phyloP scores from a whole-genome alignment of 1,140 invertebrate genomes.

The Thereuonema tuberculata region DNA sequence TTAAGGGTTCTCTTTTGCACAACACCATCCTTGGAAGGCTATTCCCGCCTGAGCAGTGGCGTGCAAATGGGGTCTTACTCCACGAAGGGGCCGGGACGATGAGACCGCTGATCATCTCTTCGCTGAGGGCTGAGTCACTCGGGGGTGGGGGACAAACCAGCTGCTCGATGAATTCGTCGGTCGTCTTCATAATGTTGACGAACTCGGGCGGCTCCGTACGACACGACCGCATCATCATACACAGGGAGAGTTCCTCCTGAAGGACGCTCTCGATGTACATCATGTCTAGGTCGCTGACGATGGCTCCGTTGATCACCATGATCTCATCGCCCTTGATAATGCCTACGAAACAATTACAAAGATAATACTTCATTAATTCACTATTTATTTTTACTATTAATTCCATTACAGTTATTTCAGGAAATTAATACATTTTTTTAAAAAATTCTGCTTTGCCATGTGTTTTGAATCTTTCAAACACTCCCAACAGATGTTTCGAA shows the following conservation, averaged over 20 bases:
- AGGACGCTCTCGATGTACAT: conserved; percentile 91
- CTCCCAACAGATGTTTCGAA: no score
- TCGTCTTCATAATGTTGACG: conserved; percentile 57
- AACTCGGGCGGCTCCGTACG: conserved; percentile 82
- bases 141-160: conserved; percentile 91
- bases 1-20: no score
- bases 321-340: conserved; percentile 96
- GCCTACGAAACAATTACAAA: no score
- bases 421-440: no score
- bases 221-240: conserved; percentile 95
- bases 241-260: conserved; percentile 86
- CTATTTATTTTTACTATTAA: no score
- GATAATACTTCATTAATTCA: no score
- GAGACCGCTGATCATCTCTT: conserved; percentile 88
- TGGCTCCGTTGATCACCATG: conserved; percentile 95
- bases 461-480: no score
- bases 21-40: no score
- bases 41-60: no score
- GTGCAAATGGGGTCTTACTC: conserved; percentile 33
- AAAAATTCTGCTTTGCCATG: no score
- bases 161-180: conserved; percentile 88
- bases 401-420: no score
- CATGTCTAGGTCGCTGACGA: conserved; percentile 96
- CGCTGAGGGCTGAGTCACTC: conserved; percentile 70
- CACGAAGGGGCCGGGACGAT: conserved; percentile 89